Percentiles rank a stretch among this genome's conserved stretches.
These are phyloP conservation scores for Muricea muricata DNA, from an alignment of 92 coral and sea anemone species.

Conservation along the genomic window DNA sequence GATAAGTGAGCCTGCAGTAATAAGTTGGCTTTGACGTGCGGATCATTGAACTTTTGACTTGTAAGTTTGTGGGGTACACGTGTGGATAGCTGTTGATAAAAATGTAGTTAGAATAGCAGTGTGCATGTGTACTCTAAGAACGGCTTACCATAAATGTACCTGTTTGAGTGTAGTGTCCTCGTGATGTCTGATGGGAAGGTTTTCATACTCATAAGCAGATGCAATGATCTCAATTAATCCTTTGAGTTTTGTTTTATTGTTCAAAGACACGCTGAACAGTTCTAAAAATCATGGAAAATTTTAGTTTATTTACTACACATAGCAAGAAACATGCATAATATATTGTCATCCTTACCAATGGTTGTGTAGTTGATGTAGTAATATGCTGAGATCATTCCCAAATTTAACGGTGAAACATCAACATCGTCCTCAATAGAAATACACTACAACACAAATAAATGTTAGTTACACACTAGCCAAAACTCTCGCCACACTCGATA, in stretches of 20 bases:
- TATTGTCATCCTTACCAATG: conserved; percentile 72
- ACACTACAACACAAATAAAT: conserved; percentile 61
- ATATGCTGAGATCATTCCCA: conserved; percentile 98
- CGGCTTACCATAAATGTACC: conserved; percentile 54
- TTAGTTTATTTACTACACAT: neutral
- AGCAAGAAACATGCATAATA: neutral
- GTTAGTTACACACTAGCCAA: neutral
- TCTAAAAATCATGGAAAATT: conserved; percentile 43
- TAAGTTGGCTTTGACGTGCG: conserved; percentile 96
- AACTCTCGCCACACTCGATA: no score
- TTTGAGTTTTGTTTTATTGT: conserved; percentile 93
- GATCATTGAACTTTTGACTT: conserved; percentile 95
- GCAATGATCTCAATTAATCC: conserved; percentile 98
- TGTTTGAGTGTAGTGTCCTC: conserved; percentile 96
- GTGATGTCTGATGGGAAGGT: conserved; percentile 97
- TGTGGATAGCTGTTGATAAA: conserved; percentile 69
- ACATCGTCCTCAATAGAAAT: conserved; percentile 91
- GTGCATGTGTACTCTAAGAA: no score
- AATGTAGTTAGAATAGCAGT: neutral
- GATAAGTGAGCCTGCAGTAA: conserved; percentile 95
- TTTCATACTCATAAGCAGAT: conserved; percentile 93
- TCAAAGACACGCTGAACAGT: conserved; percentile 94
- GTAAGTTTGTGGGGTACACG: conserved; percentile 94
- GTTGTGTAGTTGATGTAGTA: conserved; percentile 98
- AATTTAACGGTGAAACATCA: conserved; percentile 95